Conservation (phyloP, 2,888 invertebrate species). For the Drosophila lacicola region DNA sequence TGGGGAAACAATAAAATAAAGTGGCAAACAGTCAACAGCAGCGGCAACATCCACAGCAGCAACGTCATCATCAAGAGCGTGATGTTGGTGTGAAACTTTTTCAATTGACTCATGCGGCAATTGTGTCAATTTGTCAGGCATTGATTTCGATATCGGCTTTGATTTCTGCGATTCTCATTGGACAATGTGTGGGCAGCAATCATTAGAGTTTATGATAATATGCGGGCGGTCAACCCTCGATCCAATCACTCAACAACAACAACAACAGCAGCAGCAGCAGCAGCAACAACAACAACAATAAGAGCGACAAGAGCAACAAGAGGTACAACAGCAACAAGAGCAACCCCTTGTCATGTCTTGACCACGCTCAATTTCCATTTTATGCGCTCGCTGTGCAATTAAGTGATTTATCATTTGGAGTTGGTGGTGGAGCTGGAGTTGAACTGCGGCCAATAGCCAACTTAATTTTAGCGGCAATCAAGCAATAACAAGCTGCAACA, state of each 20-base stretch:
- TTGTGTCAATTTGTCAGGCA: conserved; percentile 81
- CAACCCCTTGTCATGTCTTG: conserved; percentile 67
- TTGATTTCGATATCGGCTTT: conserved; percentile 76
- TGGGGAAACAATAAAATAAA: conserved; percentile 80
- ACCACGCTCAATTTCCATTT: conserved; percentile 81
- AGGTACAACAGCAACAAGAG: conserved; percentile 53
- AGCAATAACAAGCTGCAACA: conserved; percentile 80
- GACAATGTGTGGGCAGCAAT: conserved; percentile 68
- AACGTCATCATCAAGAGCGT: conserved; percentile 40
- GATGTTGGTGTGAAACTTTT: conserved; percentile 60
- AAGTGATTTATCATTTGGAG: conserved; percentile 79
- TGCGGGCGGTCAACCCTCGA: conserved; percentile 64
- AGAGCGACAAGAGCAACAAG: conserved; percentile 8
- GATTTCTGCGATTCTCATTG: conserved; percentile 53
- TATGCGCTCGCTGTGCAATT: conserved; percentile 79
- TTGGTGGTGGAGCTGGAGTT: conserved; percentile 42
- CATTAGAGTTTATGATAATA: conserved; percentile 64
- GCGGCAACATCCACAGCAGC: conserved; percentile 29
- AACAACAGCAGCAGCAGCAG: conserved; percentile 8
- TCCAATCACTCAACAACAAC: conserved; percentile 37
- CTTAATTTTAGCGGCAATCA: conserved; percentile 80
- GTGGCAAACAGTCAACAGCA: conserved; percentile 74
- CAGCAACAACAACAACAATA: background rate
- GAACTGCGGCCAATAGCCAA: conserved; percentile 64
- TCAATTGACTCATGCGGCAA: conserved; percentile 80